phyloP scores from a whole-genome alignment of 2,888 invertebrate species.

The Adelognathus sp. region DNA sequence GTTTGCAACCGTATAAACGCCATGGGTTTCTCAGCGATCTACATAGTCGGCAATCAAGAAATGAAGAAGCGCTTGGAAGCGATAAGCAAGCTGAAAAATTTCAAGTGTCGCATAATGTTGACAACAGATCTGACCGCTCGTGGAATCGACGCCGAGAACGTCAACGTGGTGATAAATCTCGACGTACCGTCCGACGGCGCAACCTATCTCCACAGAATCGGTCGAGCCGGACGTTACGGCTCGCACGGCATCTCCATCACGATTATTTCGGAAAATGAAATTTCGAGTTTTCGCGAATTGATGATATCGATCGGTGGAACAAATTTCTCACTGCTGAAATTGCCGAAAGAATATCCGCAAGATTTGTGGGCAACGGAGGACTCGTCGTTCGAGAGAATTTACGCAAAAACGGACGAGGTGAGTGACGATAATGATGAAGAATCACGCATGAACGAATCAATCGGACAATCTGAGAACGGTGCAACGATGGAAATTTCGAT shows the following conservation, averaged over 20 bases:
- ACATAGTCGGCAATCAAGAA: constrained; percentile 90
- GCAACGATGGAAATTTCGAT: neutral
- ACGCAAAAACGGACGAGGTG: constrained; percentile 12
- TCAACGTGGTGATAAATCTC: constrained; percentile 96
- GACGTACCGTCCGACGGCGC: constrained; percentile 91
- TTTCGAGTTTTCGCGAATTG: constrained; percentile 83
- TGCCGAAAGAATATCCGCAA: constrained; percentile 77
- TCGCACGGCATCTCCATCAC: constrained; percentile 91
- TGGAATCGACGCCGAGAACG: constrained; percentile 96
- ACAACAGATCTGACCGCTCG: constrained; percentile 96
- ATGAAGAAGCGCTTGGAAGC: constrained; percentile 90
- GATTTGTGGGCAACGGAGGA: constrained; percentile 74
- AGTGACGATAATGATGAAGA: constrained; percentile 40
- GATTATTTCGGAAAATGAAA: constrained; percentile 87
- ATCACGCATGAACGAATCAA: constrained; percentile 26
- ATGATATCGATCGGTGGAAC: constrained; percentile 83
- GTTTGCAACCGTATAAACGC: constrained; percentile 87
- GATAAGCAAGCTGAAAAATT: constrained; percentile 89
- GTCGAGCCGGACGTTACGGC: constrained; percentile 97
- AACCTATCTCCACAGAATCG: constrained; percentile 97
- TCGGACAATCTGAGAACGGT: constrained; percentile 24
- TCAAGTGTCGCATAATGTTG: constrained; percentile 92
- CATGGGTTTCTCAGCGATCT: constrained; percentile 90
- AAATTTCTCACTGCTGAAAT: constrained; percentile 82
- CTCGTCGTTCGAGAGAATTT: constrained; percentile 68